Base-by-base conservation (phyloP, 2,888 invertebrate species). In the Candidula unifasciata region DNA sequence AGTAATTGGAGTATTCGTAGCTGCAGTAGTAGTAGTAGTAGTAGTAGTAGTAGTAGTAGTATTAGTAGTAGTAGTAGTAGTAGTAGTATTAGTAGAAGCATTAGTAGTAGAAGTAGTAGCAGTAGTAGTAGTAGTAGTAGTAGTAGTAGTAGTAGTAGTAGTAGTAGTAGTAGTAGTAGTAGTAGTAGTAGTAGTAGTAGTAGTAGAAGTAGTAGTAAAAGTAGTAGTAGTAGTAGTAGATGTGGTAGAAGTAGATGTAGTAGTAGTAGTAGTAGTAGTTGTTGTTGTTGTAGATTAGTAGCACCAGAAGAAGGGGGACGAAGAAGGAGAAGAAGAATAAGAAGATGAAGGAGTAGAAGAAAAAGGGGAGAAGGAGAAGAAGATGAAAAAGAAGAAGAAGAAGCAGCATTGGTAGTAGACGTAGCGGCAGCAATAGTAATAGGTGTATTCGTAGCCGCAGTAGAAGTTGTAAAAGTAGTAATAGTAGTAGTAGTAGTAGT, bases 221-320 rank as follows among this genome's bases (percentile, higher is more conserved):
- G 44, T 44, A 77, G 54, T 44, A 77, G 77, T 44, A 77, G 52
- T n/a, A 54, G 54, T 44, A 54, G 77, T 44, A 54, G 44, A 0
- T 44, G 44, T 2, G n/a, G 54, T 2, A 77, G 77, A 0, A 77
- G 77, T 2, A 77, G 77, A 0, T 21, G 77, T 44, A 77, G 52
- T 27, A 77, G 77, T n/a, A 54, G 77, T 44, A 77, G 77, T 44
- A 73, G 73, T 30, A 3, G 73, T 30, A 3, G 66, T 66, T 66
- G n/a, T 66, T 27, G 27, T 27, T 21, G 35, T 35, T 35, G 27
- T 2, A n/a, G 27, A 21, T 37, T n/a, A 44, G 44, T 74, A n/a
- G n/a, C n/a, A n/a, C n/a, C n/a, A n/a, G n/a, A n/a, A n/a, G n/a
- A n/a, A n/a, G n/a, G n/a, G n/a, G n/a, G n/a, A n/a, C n/a, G n/a